A percentile compares a stretch with the other conserved stretches of the same genome.
Evolutionary conservation across 92 coral and sea anemone species (phyloP).

Genomic region (Epizoanthus rinbou): DNA sequence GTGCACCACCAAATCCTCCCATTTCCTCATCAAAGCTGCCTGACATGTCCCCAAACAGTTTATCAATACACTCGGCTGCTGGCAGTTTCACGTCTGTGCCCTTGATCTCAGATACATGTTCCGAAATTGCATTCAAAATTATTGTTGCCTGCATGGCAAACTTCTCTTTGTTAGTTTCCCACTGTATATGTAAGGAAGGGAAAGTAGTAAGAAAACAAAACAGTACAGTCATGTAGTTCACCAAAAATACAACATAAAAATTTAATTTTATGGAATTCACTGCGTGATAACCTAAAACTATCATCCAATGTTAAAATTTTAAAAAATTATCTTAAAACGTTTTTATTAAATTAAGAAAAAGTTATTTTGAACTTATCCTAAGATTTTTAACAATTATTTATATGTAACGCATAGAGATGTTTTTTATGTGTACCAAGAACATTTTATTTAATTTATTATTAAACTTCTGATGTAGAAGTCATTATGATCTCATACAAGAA

Average conservation of each 20-base stretch:
- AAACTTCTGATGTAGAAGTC: not conserved
- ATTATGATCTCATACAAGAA: too few species aligned
- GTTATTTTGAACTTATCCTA: too few species aligned
- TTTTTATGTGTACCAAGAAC: too few species aligned
- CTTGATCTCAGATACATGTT: slow-evolving; percentile 75
- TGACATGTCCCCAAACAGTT: slow-evolving; percentile 68
- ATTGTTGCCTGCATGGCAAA: slow-evolving; percentile 77
- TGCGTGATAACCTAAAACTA: too few species aligned
- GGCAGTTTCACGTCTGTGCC: slow-evolving; percentile 73
- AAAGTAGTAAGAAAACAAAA: not conserved
- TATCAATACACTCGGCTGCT: slow-evolving; percentile 71
- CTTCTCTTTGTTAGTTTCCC: slow-evolving; percentile 80
- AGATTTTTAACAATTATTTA: too few species aligned
- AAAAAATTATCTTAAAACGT: too few species aligned
- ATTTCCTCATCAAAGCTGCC: slow-evolving; percentile 86
- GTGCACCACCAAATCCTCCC: slow-evolving; percentile 99
- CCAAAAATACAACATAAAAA: not conserved
- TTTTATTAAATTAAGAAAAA: too few species aligned
- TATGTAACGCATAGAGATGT: too few species aligned
- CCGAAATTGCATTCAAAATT: slow-evolving; percentile 82
- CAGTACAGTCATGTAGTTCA: not conserved
- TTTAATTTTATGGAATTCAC: too few species aligned
- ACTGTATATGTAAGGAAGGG: slow-evolving; percentile 50
- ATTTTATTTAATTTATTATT: too few species aligned
- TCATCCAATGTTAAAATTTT: too few species aligned